Evolutionary conservation across 2,888 invertebrate genomes (phyloP).

Genomic region (Drosophila kuntzei): DNA sequence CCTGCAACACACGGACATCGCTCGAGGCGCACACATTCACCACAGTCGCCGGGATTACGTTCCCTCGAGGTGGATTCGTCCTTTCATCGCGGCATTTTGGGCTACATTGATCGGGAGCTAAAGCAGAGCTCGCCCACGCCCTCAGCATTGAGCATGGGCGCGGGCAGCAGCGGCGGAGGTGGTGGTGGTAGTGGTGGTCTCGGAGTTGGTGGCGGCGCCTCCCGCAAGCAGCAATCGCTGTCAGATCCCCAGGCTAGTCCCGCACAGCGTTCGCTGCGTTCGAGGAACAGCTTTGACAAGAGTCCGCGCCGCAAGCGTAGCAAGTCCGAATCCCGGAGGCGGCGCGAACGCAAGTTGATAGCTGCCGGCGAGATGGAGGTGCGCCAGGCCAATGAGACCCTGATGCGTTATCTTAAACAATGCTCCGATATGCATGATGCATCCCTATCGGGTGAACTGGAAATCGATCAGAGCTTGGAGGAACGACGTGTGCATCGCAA

Average conservation of each 20-base stretch:
- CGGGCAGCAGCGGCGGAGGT: constrained; percentile 47
- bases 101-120: constrained; percentile 85
- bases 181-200: constrained; percentile 42
- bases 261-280: constrained; percentile 85
- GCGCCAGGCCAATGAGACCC: constrained; percentile 85
- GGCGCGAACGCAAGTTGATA: constrained; percentile 85
- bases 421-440: constrained; percentile 86
- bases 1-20: constrained; percentile 78
- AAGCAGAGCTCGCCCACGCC: constrained; percentile 83
- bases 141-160: constrained; percentile 73
- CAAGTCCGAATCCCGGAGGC: constrained; percentile 85
- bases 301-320: constrained; percentile 85
- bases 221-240: constrained; percentile 84
- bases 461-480: constrained; percentile 85
- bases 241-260: constrained; percentile 86
- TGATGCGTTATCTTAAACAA: constrained; percentile 85
- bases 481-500: constrained; percentile 85
- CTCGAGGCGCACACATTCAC: constrained; percentile 78
- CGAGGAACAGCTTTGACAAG: constrained; percentile 85
- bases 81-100: constrained; percentile 85
- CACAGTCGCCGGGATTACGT: constrained; percentile 71
- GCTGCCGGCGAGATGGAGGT: constrained; percentile 86
- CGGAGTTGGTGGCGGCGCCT: constrained; percentile 61
- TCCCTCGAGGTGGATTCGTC: constrained; percentile 76
- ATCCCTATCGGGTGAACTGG: constrained; percentile 85